Evolutionary conservation across 2,888 invertebrate species (phyloP).

Genomic region (Anodontia alba): DNA sequence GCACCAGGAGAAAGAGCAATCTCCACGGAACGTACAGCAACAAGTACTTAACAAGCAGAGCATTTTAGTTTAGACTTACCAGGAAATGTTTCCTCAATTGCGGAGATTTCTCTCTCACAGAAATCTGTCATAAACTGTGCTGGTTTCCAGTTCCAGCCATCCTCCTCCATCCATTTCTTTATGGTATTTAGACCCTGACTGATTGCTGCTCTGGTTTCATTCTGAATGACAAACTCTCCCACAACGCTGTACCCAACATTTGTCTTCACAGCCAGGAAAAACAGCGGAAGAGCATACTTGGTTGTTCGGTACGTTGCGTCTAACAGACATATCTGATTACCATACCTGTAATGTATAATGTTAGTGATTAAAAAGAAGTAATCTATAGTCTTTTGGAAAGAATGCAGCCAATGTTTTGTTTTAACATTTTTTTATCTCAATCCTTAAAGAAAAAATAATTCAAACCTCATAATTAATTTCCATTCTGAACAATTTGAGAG

Average conservation of each 20-base stretch:
- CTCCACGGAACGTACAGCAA: no score
- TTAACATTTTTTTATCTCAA: no score
- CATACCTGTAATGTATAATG: no score
- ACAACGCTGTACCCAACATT: constrained; percentile 34
- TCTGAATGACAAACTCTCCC: constrained; percentile 40
- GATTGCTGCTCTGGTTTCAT: constrained; percentile 32
- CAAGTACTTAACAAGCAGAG: no score
- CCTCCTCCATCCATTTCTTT: not conserved
- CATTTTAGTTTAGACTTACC: no score
- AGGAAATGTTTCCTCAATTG: not conserved
- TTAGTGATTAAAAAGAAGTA: no score
- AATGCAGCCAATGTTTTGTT: no score
- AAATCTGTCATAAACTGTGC: not conserved
- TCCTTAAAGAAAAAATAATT: no score
- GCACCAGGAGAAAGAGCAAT: no score
- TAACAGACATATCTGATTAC: constrained; percentile 44
- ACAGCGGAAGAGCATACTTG: constrained; percentile 42
- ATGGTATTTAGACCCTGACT: not conserved
- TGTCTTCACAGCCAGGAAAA: constrained; percentile 47
- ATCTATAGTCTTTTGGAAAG: no score
- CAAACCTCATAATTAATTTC: no score
- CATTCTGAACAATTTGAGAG: no score
- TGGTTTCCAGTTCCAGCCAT: not conserved
- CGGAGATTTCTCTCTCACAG: not conserved
- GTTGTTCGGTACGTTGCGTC: constrained; percentile 59